Evolutionary conservation across 2,888 invertebrate species (phyloP).

Genomic region (Polymixis lichenea): DNA sequence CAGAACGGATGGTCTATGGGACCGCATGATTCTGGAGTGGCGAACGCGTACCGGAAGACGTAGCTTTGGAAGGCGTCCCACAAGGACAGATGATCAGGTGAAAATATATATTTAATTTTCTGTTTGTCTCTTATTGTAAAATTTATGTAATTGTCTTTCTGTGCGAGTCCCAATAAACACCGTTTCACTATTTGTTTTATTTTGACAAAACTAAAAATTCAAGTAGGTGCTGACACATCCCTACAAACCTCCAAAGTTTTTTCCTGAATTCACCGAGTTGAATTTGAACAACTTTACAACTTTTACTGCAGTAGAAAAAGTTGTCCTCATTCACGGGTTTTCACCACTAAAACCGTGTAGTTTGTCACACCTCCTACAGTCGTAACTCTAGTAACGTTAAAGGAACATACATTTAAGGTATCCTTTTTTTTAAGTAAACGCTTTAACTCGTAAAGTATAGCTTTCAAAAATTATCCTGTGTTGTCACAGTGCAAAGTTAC

Average conservation of each 20-base stretch:
- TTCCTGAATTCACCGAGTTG: no score
- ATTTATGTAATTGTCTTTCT: no score
- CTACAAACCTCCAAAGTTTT: no score
- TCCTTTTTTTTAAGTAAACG: background rate
- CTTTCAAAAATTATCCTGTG: slow-evolving; percentile 26
- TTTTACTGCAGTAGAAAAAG: background rate
- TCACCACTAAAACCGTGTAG: background rate
- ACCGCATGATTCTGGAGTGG: no score
- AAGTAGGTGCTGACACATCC: background rate
- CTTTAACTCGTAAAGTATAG: background rate
- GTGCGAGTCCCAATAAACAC: background rate
- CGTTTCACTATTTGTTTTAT: background rate
- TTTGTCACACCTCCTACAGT: background rate
- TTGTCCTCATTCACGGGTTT: background rate
- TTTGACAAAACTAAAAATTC: background rate
- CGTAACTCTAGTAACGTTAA: background rate
- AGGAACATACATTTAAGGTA: slow-evolving; percentile 12
- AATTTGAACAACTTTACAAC: background rate
- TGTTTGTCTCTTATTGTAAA: no score
- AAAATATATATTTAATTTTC: background rate
- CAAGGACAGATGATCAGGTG: no score
- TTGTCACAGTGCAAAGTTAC: slow-evolving; percentile 1
- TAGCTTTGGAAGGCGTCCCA: no score
- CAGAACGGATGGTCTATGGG: no score
- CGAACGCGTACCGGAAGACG: no score